phyloP scores from a whole-genome alignment of 2,888 invertebrate genomes.

The Pseudococcus longispinus region DNA sequence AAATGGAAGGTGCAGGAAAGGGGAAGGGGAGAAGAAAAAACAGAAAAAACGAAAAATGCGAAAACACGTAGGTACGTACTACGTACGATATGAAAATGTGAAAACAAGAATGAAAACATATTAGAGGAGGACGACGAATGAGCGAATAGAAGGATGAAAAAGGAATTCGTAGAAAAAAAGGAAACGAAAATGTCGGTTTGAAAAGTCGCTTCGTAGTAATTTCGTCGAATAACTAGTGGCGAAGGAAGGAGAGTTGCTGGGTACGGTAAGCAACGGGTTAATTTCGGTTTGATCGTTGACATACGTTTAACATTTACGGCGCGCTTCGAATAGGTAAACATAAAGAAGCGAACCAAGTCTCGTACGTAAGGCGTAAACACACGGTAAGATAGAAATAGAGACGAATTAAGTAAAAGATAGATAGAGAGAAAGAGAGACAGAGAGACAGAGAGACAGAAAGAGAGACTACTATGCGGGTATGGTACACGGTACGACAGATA shows the following conservation, averaged over 20 bases:
- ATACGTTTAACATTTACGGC: background rate
- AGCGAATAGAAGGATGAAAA: background rate
- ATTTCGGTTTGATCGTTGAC: too few species aligned
- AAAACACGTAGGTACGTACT: too few species aligned
- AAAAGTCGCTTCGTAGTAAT: background rate
- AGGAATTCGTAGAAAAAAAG: too few species aligned
- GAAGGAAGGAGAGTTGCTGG: background rate
- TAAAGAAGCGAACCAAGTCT: too few species aligned
- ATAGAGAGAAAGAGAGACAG: too few species aligned
- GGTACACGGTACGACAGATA: too few species aligned
- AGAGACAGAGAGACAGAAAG: too few species aligned
- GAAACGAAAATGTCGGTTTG: background rate
- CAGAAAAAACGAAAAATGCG: background rate
- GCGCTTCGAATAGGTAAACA: background rate
- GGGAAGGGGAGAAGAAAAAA: background rate
- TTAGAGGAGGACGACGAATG: background rate
- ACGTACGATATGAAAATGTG: background rate
- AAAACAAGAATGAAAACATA: background rate
- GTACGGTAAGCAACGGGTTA: background rate
- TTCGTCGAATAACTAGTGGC: background rate
- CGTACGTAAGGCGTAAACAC: too few species aligned
- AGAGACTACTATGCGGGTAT: too few species aligned
- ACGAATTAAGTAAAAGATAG: too few species aligned
- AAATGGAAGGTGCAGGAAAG: background rate
- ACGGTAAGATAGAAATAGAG: too few species aligned